Evolutionary conservation across 2,797 vertebrate genomes (phyloP), one percentile per base, ranked within the genome.

Genomic region (Spheniscus humboldti): DNA sequence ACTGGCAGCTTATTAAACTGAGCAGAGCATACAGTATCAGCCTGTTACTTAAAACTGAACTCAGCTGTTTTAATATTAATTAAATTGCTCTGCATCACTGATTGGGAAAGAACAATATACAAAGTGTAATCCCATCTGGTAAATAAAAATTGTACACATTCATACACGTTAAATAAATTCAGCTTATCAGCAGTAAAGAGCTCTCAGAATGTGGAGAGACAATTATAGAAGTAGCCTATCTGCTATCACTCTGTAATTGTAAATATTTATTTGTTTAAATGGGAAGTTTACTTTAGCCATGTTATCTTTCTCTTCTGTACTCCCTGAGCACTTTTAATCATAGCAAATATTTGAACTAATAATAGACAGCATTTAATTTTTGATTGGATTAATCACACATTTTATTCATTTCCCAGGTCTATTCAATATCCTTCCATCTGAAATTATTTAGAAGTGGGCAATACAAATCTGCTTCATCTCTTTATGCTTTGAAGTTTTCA

Each of bases 401-500:
- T 97, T 79, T 92, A 88, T 94, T 94, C 69, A 75, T 81, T 93
- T 96, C 57, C 73, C 55, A 79, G 69, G 59, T 94, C 67, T 95
- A 66, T 78, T 71, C 80, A 92, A 73, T 92, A 75, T 69, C 39
- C 71, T 92, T 96, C 86, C 79, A 66, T 76, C 35, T 62, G 69
- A 91, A 84, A 89, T 92, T 92, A 82, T 95, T 94, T 95, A 91
- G 35, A 74, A 89, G 74, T 76, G 63, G 43, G 59, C 80, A 88
- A 76, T 88, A 86, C 56, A 90, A 94, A 90, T 90, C 66, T 88
- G 43, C 59, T 88, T 85, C 52, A 63, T 73, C 59, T 69, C 50
- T 95, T 96, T 91, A 91, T 67, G 74, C 39, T 93, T 91, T 95
- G 74, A 93, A 82, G 59, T 79, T 93, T 91, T 92, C 67, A 91